phyloP scores from a whole-genome alignment of 2,113 vertebrate genomes.

The Chrysochloris asiatica region DNA sequence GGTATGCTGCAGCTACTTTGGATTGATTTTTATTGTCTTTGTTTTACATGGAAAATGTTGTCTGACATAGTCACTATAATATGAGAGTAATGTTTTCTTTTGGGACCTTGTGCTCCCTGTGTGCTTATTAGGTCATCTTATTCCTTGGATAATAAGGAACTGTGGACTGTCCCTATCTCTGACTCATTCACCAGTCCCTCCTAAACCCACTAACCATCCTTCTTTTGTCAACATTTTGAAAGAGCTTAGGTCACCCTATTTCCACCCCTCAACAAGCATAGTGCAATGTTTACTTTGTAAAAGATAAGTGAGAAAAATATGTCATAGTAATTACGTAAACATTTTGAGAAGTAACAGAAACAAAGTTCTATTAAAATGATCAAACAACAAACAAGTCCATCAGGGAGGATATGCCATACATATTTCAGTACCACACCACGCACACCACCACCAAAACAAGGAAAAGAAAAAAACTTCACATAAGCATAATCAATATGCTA shows the following conservation, averaged over 20 bases:
- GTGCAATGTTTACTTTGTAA: neutral
- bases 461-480: neutral
- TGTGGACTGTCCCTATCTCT: neutral
- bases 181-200: slow-evolving; percentile 10
- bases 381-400: neutral
- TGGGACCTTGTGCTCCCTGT: neutral
- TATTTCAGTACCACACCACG: neutral
- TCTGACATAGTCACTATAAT: neutral
- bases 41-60: neutral
- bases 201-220: neutral
- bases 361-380: slow-evolving; percentile 12
- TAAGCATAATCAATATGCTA: neutral
- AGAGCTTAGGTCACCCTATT: slow-evolving; percentile 7
- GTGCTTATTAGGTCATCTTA: neutral
- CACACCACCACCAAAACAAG: neutral
- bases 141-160: neutral
- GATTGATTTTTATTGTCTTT: slow-evolving; percentile 4
- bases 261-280: neutral
- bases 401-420: neutral
- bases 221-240: neutral
- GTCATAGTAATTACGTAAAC: neutral
- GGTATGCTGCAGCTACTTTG: neutral
- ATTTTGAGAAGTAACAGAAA: neutral
- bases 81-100: neutral
- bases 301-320: neutral